Base-by-base conservation (phyloP, 1,140 invertebrate genomes). In the Catajapyx aquilonaris region DNA sequence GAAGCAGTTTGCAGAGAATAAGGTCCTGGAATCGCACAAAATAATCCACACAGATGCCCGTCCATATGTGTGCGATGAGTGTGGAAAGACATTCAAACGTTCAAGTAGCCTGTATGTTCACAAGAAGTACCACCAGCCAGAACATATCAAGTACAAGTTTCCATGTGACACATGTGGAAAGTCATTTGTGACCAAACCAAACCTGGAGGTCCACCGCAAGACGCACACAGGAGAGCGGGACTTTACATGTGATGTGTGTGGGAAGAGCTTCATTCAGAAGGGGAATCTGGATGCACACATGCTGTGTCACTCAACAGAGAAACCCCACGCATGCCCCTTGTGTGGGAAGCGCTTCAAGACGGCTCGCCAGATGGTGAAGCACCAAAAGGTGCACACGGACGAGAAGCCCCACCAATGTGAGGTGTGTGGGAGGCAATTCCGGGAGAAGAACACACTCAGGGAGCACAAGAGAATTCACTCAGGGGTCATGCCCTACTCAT, bases 401-500 rank as follows among this genome's bases (percentile, higher is more conserved):
- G 65, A 71, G 5, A 79, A 79, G 50, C 73, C 74, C 0, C 76
- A 77, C 53, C 65, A 74, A 22, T 84, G 79, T 52, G 66, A 72
- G 21, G 66, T 71, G 30, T 83, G 78, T 48, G 72, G 73, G 1
- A 59, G 73, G 42, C 66, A 69, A 40, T 84, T 83, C 47, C 55
- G 72, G 40, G 64, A 76, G 48, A 57, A 65, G 35, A 64, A 66
- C 3, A 70, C 67, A 3, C 46, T 71, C 19, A 63, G 65, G 35
- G 68, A 70, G 50, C 68, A 71, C 47, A 58, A 64, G 39, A 54
- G 67, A 40, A 72, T 77, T 23, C 86, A 91, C 48, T 90, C 84
- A 2, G 83, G 81, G 11, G 77, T 77, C 28, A 79, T 84, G 65
- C 84, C 84, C 1, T 73, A 71, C 43, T 65, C 67, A 13, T 78